Base-by-base conservation (phyloP, 2,888 invertebrate genomes). In the Coelopa pilipes region DNA sequence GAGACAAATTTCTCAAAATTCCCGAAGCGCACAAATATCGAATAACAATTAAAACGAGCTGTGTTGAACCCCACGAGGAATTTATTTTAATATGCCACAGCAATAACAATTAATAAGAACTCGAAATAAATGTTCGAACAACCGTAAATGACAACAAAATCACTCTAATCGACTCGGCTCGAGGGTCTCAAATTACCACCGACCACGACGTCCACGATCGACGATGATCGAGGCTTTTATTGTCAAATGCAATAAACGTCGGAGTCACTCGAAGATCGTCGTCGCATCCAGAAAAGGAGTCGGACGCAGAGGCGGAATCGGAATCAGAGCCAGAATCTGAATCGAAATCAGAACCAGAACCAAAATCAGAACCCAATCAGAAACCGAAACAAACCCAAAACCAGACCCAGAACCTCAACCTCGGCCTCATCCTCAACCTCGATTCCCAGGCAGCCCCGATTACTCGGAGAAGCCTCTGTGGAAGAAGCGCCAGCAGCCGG, bases 81-180 rank as follows among this genome's bases (percentile, higher is more conserved):
- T 83, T 83, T 83, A 83, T 83, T n/a, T n/a, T 80, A 79, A 78
- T 80, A 78, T 80, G 34, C 75, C 79, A 78, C 55, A 74, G 80
- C 84, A 83, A 83, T 83, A 83, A 83, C 84, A 83, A 83, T 83
- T 83, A 83, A 83, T 83, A 83, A 83, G 82, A 82, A 79, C 59
- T 50, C 72, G 66, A 69, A 78, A 62, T 46, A 55, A 71, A 75
- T 63, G 34, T 67, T 24, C 19, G 47, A 49, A 59, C 60, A 49
- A 47, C 72, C 70, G 73, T 70, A 60, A 75, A 70, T 50, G 47
- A 47, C 19, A 19, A 68, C 13, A 50, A 53, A 53, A 19, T 65
- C 21, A 11, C 49, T 5, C 62, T 46, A 49, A 55, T 24, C 55
- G 59, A 70, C 57, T 34, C 65, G 24, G 34, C 47, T n/a, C 34